phyloP scores from a whole-genome alignment of 2,888 invertebrate species.

The Erebia aethiops region DNA sequence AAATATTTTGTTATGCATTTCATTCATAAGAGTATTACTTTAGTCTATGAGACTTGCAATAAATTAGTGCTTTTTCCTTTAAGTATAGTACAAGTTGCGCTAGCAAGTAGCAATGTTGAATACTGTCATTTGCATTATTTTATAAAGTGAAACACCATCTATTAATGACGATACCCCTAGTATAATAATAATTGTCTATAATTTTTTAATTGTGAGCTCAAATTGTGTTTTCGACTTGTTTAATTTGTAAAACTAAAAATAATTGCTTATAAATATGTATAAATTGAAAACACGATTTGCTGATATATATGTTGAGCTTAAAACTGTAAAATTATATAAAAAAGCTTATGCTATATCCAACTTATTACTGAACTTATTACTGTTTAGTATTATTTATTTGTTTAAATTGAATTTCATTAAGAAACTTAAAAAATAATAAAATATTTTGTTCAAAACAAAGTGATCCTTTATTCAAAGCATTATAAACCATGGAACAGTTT shows the following conservation, averaged over 20 bases:
- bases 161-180: not conserved
- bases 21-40: slow-evolving; percentile 12
- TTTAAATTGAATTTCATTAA: slow-evolving; percentile 28
- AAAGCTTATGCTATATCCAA: slow-evolving; percentile 21
- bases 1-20: slow-evolving; percentile 9
- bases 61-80: slow-evolving; percentile 12
- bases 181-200: slow-evolving; percentile 6
- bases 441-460: slow-evolving; percentile 5
- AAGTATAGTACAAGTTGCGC: slow-evolving; percentile 25
- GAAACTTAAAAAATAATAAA: not conserved
- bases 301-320: not conserved
- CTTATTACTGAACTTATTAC: slow-evolving; percentile 1
- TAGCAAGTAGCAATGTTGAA: slow-evolving; percentile 44
- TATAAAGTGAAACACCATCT: slow-evolving; percentile 24
- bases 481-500: slow-evolving; percentile 19
- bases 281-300: slow-evolving; percentile 7
- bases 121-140: slow-evolving; percentile 33
- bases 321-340: slow-evolving; percentile 23
- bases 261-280: not conserved
- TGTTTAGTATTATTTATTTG: slow-evolving; percentile 30
- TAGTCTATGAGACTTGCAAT: slow-evolving; percentile 11
- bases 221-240: slow-evolving; percentile 22
- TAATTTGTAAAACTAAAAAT: not conserved
- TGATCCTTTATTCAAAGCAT: not conserved
- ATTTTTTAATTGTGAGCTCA: slow-evolving; percentile 20